Percentiles rank a stretch among this genome's conserved stretches.
Evolutionary conservation across 2,888 invertebrate species (phyloP).

Genomic region (Monopis laevigella): DNA sequence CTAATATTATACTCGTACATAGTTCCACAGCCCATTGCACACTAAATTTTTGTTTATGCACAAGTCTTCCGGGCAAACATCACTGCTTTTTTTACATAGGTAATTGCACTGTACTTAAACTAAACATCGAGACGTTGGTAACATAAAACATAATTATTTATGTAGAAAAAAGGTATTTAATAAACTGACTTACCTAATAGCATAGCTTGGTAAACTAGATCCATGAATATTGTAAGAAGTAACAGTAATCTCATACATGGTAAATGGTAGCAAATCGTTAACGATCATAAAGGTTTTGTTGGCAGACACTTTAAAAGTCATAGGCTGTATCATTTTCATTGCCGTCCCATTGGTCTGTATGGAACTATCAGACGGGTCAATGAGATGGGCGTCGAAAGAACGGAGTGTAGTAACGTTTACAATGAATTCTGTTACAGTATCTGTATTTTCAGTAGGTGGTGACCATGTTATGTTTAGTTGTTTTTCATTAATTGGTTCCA

Average conservation of each 20-base stretch:
- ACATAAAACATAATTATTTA: too few species aligned
- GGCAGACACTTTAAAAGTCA: constrained; percentile 65
- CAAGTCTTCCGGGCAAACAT: too few species aligned
- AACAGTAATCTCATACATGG: constrained; percentile 84
- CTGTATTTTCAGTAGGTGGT: constrained; percentile 70
- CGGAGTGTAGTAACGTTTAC: constrained; percentile 78
- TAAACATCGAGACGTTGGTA: too few species aligned
- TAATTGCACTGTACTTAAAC: too few species aligned
- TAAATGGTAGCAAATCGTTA: constrained; percentile 75
- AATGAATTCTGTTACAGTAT: constrained; percentile 72
- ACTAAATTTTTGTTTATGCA: too few species aligned
- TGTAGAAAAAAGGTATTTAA: too few species aligned
- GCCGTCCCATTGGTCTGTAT: constrained; percentile 31
- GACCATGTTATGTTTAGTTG: constrained; percentile 78
- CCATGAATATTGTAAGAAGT: constrained; percentile 79
- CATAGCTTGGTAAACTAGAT: constrained; percentile 78
- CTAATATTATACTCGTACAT: too few species aligned
- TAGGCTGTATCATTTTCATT: constrained; percentile 29
- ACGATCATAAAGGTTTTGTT: constrained; percentile 68
- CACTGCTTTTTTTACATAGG: too few species aligned
- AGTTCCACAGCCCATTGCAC: too few species aligned
- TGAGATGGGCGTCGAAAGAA: constrained; percentile 71
- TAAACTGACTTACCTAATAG: constrained; percentile 67
- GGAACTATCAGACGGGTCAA: constrained; percentile 54
- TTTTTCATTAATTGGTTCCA: constrained; percentile 77